Percentiles rank a stretch among this genome's conserved stretches.
Evolutionary conservation across 2,113 vertebrate genomes (phyloP).

Genomic region (Eidolon helvum): DNA sequence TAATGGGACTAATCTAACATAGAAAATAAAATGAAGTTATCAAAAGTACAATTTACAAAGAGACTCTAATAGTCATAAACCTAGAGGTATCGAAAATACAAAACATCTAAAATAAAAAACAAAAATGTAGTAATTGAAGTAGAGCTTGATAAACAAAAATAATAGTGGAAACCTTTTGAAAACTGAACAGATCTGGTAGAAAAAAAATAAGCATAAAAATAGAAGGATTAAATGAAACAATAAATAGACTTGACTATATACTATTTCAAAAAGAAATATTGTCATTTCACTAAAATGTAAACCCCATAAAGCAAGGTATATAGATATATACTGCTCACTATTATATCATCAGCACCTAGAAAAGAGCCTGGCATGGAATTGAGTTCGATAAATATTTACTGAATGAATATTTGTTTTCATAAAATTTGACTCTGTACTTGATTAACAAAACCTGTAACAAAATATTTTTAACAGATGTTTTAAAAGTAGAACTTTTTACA

Average conservation of each 20-base stretch:
- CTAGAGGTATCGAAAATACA: no score
- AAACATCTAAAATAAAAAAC: no score
- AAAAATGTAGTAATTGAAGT: not conserved
- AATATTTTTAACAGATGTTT: not conserved
- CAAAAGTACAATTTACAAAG: no score
- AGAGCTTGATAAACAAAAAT: not conserved
- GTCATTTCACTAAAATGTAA: not conserved
- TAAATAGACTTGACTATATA: not conserved
- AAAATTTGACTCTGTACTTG: not conserved
- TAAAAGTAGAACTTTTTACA: not conserved
- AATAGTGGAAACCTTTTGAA: not conserved
- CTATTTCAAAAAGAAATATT: not conserved
- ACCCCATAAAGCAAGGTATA: not conserved
- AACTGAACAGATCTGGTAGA: not conserved
- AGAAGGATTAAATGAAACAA: not conserved
- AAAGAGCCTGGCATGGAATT: no score
- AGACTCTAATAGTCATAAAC: no score
- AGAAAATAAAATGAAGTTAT: no score
- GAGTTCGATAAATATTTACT: not conserved
- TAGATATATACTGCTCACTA: not conserved
- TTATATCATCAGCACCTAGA: no score
- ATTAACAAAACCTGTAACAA: not conserved
- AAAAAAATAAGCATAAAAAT: not conserved
- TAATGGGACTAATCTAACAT: no score
- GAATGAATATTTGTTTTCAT: not conserved